A percentile compares a stretch with the other conserved stretches of the same genome.
These are phyloP conservation scores for Sialia sialis DNA, from an alignment of 2,113 vertebrate species.

Conservation along the genomic window DNA sequence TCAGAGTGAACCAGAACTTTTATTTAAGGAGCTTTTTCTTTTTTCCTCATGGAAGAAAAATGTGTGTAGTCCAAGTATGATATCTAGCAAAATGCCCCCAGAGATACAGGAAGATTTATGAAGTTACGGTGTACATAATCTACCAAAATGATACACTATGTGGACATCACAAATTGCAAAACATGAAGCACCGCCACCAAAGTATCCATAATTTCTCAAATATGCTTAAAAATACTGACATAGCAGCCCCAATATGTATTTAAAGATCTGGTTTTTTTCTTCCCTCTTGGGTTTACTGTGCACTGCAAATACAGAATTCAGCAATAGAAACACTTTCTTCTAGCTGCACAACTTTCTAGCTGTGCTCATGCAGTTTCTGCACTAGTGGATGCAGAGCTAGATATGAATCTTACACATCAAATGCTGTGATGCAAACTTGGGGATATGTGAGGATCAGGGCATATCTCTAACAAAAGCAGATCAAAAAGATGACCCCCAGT, in stretches of 20 bases:
- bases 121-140: not conserved
- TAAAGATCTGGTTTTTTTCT: not conserved
- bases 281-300: not conserved
- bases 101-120: not conserved
- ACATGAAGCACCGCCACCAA: not conserved
- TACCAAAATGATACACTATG: not conserved
- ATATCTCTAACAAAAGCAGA: not conserved
- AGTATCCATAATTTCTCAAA: not conserved
- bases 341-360: not conserved
- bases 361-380: not conserved
- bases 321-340: not conserved
- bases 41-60: not conserved
- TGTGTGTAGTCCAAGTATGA: not conserved
- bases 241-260: not conserved
- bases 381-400: not conserved
- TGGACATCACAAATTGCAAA: not conserved
- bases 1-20: not conserved
- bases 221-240: not conserved
- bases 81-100: not conserved
- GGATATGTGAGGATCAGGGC: not conserved
- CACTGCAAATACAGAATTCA: not conserved
- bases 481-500: not conserved
- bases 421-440: not conserved
- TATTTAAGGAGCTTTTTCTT: not conserved
- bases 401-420: not conserved